Evolutionary conservation across 2,888 invertebrate genomes (phyloP).

Genomic region (Idaea aversata): DNA sequence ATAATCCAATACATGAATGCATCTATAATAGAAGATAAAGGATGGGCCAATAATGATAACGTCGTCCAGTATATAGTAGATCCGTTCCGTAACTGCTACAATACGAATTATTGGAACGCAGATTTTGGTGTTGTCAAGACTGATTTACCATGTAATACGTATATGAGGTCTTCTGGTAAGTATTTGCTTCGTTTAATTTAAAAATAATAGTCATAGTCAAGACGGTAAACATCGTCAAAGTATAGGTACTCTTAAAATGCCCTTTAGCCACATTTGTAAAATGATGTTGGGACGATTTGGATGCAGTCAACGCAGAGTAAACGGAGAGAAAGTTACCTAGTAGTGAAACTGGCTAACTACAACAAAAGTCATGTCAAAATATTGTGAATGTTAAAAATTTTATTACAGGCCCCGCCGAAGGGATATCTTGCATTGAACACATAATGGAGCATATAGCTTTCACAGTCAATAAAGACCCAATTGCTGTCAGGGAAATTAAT

Average conservation of each 20-base stretch:
- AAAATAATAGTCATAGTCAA: not conserved
- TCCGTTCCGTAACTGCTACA: slow-evolving; percentile 80
- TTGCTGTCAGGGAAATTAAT: slow-evolving; percentile 79
- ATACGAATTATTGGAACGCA: slow-evolving; percentile 73
- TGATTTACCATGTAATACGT: slow-evolving; percentile 84
- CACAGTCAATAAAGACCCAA: slow-evolving; percentile 77
- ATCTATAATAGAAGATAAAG: slow-evolving; percentile 70
- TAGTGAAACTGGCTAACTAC: too few relatives aligned
- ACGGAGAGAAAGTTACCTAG: too few relatives aligned
- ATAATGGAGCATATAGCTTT: slow-evolving; percentile 86
- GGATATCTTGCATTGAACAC: slow-evolving; percentile 79
- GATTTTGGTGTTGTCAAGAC: slow-evolving; percentile 75
- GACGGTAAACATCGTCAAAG: not conserved
- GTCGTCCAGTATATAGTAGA: slow-evolving; percentile 46
- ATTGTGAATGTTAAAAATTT: not conserved
- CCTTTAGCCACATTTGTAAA: too few relatives aligned
- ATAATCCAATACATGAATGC: slow-evolving; percentile 83
- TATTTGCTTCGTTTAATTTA: not conserved
- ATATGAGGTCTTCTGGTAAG: slow-evolving; percentile 84
- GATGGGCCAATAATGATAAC: slow-evolving; percentile 74
- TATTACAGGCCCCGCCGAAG: slow-evolving; percentile 77
- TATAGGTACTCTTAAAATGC: too few relatives aligned
- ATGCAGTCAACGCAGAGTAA: too few relatives aligned
- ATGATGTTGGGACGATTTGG: too few relatives aligned
- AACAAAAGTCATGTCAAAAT: too few relatives aligned